Percentiles rank a stretch among this genome's conserved stretches.
Conservation (phyloP, 2,797 vertebrate genomes). For the Forpus xanthops region DNA sequence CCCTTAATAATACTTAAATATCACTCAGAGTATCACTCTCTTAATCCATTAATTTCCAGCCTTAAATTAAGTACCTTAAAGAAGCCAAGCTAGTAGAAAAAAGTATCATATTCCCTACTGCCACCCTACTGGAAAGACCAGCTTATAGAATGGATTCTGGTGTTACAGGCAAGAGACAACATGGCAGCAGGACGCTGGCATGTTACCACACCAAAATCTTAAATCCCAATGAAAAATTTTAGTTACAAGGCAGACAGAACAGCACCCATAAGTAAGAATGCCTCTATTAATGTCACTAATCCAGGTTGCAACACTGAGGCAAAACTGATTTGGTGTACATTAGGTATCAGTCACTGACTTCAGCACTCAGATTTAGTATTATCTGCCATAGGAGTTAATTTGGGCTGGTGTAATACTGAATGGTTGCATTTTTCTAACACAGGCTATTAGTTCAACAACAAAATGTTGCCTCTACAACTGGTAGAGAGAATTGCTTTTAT, state of each 20-base stretch:
- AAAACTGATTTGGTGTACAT: neutral
- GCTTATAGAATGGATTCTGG: neutral
- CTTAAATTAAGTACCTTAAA: neutral
- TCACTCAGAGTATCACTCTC: neutral
- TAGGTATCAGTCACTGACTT: accelerated
- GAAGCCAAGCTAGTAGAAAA: neutral
- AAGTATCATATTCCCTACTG: neutral
- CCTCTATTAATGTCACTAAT: neutral
- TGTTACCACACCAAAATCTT: neutral
- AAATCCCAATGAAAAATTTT: neutral
- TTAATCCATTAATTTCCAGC: neutral
- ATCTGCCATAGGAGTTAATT: neutral
- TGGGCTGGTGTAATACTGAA: neutral
- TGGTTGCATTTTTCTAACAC: neutral
- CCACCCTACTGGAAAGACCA: neutral
- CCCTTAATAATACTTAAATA: neutral
- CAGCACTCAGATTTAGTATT: neutral
- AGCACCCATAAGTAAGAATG: neutral
- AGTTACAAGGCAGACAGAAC: neutral
- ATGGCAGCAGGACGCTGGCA: neutral
- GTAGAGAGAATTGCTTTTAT: neutral
- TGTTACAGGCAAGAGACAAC: neutral
- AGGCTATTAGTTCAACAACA: neutral
- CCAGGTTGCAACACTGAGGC: neutral
- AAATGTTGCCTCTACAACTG: neutral